A percentile compares a stretch with the other conserved stretches of the same genome.
phyloP scores from a whole-genome alignment of 2,797 vertebrate species.

The Distichodus sexfasciatus region DNA sequence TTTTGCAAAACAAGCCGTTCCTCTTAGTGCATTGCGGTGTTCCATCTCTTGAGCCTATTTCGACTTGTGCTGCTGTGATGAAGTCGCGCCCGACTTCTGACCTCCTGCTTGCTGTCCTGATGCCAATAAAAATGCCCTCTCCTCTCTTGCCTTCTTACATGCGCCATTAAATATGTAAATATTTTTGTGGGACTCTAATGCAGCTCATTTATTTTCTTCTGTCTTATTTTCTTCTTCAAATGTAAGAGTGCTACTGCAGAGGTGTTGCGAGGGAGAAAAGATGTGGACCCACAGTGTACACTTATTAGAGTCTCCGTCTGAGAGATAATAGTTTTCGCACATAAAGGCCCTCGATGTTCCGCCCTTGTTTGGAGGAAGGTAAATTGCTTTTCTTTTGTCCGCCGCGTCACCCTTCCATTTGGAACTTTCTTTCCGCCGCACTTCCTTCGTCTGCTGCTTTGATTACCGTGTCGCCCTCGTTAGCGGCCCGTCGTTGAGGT shows the following conservation, averaged over 20 bases:
- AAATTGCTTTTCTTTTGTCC: constrained; percentile 4
- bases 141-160: constrained; percentile 15
- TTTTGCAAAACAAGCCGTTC: background rate
- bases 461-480: constrained; percentile 25
- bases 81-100: background rate
- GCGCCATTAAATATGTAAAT: constrained; percentile 40
- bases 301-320: background rate
- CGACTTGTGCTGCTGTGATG: constrained; percentile 7
- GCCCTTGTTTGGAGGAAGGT: background rate
- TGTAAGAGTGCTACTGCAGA: background rate
- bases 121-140: constrained; percentile 2
- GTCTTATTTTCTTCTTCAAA: background rate
- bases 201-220: constrained; percentile 25
- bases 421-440: background rate
- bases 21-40: background rate
- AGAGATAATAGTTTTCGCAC: background rate
- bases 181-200: constrained; percentile 28
- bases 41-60: background rate
- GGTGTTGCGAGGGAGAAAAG: background rate
- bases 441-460: constrained; percentile 20
- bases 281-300: background rate
- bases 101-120: constrained; percentile 11
- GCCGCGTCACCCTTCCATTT: constrained; percentile 6
- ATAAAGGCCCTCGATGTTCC: background rate
- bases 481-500: constrained; percentile 16